Conservation (phyloP, 2,113 vertebrate species). For the Larimichthys crocea region DNA sequence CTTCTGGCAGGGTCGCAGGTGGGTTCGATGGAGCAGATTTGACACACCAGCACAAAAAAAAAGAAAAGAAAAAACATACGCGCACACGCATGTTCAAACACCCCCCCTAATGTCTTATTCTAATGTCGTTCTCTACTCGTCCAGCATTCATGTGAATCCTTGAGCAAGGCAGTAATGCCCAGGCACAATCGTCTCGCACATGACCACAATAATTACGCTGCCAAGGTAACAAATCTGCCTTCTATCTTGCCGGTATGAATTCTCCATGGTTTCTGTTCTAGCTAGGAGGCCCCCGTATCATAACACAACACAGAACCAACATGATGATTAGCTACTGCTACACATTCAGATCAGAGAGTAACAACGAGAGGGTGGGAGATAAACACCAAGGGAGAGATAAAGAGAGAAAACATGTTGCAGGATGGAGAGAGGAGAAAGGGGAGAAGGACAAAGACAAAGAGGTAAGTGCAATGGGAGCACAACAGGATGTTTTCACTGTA, state of each 20-base stretch:
- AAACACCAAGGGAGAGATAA: conserved; percentile 38
- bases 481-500: conserved; percentile 42
- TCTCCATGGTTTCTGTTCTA: conserved; percentile 26
- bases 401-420: conserved; percentile 9
- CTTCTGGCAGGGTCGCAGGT: conserved; percentile 80
- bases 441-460: conserved; percentile 10
- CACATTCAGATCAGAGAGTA: conserved; percentile 31
- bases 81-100: not conserved
- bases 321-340: conserved; percentile 53
- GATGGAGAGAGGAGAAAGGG: conserved; percentile 16
- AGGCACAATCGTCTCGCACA: not conserved
- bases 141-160: conserved; percentile 11
- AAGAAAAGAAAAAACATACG: not conserved
- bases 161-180: conserved; percentile 48
- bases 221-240: conserved; percentile 40
- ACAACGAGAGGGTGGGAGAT: conserved; percentile 9
- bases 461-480: conserved; percentile 4
- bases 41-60: conserved; percentile 57
- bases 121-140: not conserved
- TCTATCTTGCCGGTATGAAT: conserved; percentile 30
- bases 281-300: conserved; percentile 34
- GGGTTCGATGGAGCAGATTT: conserved; percentile 69
- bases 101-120: conserved; percentile 1
- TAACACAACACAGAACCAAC: conserved; percentile 40
- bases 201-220: conserved; percentile 47